Evolutionary conservation across 2,113 vertebrate genomes (phyloP), one percentile per base, ranked within the genome.

Genomic region (Salvator merianae): DNA sequence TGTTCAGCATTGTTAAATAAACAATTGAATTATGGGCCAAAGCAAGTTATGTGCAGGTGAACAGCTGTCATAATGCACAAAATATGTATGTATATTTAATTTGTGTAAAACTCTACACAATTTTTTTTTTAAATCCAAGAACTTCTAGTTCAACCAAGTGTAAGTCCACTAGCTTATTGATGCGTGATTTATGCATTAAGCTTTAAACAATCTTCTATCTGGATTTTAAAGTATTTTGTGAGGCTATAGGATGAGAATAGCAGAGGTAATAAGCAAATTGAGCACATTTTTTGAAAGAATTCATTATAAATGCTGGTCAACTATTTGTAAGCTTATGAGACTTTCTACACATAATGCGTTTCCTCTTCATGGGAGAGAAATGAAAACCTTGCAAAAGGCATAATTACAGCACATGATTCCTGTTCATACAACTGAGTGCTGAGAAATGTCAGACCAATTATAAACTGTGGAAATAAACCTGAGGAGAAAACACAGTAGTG

Each of bases 351-450:
- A 74, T 30, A 76, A 14, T 4, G 2, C 40, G 82, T 65, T 79
- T 7, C 7, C 16, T 66, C 66, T 63, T 83, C 47, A 63, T 40
- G 47, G 75, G 86, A 36, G 90, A 91, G 81, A 77, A 36, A 85
- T 5, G 77, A 82, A 89, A 88, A 85, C 20, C 13, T 82, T 82
- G 84, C 38, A 40, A 85, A 93, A 91, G 38, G 69, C 28, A 43
- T 88, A 69, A 38, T 89, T 76, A 88, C 2, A 88, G 24, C 63
- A 26, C 71, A 79, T 84, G 12, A 72, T 40, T 87, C 79, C 72
- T 40, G 53, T 85, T 87, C 24, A n/a, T 89, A 90, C 87, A 69
- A 90, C 7, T 76, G 81, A 86, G 62, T 83, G 83, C 30, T 71
- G 65, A 86, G 12, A 63, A 87, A 89, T 87, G 84, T 28, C 5